These are phyloP conservation scores for Lysiphlebus fabarum DNA, from an alignment of 1,140 invertebrate genomes.

Conservation along the genomic window DNA sequence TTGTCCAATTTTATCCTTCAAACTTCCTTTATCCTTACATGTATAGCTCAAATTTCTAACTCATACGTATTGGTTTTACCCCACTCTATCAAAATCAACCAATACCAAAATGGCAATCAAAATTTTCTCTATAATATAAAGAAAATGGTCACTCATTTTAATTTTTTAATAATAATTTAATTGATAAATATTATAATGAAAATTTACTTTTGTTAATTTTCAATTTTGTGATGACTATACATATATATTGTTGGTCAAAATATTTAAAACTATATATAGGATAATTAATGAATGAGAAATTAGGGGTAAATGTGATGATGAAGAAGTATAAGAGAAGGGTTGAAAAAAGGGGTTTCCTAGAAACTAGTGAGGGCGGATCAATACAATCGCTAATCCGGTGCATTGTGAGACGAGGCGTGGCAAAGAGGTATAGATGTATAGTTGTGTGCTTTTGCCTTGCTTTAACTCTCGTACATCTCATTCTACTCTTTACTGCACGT, in stretches of 20 bases:
- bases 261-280: too few species aligned
- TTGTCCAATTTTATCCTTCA: not conserved
- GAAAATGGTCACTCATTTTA: constrained; percentile 9
- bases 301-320: too few species aligned
- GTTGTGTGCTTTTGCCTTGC: constrained; percentile 38
- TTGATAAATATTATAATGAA: too few species aligned
- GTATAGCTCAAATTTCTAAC: too few species aligned
- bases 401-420: constrained; percentile 52
- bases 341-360: constrained; percentile 40
- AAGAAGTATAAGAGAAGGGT: constrained; percentile 19
- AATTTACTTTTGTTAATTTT: too few species aligned
- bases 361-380: constrained; percentile 54
- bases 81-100: constrained; percentile 32
- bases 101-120: constrained; percentile 44
- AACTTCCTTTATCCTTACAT: too few species aligned
- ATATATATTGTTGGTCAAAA: too few species aligned
- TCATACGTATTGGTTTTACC: constrained; percentile 15
- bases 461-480: constrained; percentile 36
- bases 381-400: constrained; percentile 55
- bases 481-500: constrained; percentile 17
- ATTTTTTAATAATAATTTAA: not conserved
- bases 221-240: too few species aligned
- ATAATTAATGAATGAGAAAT: too few species aligned
- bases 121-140: constrained; percentile 23
- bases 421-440: constrained; percentile 47